These are phyloP conservation scores for Heliconius sara DNA, from an alignment of 2,888 invertebrate genomes.

Conservation along the genomic window DNA sequence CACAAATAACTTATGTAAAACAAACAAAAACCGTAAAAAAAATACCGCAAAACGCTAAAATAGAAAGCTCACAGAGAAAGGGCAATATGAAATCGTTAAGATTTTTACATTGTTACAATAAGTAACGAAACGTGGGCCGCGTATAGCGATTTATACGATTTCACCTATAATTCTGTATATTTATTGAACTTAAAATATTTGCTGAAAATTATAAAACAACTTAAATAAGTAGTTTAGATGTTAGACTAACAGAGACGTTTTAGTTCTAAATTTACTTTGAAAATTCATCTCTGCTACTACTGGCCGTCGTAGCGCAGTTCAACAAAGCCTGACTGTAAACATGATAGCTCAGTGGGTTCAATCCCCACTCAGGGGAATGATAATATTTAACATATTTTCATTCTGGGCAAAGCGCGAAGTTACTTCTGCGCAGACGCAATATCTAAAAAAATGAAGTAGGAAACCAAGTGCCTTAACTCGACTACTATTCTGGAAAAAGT, in stretches of 20 bases:
- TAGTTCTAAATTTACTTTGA: background rate
- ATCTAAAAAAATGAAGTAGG: background rate
- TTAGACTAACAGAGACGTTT: background rate
- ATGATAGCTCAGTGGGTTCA: background rate
- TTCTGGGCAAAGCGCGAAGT: too few species aligned
- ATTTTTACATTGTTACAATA: conserved; percentile 66
- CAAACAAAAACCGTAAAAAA: conserved; percentile 47
- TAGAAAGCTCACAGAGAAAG: conserved; percentile 71
- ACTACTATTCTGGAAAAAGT: background rate
- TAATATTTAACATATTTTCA: background rate
- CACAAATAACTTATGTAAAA: conserved; percentile 32
- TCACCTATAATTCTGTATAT: conserved; percentile 66
- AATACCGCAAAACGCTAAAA: conserved; percentile 58
- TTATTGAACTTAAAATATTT: conserved; percentile 57
- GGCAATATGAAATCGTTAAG: conserved; percentile 57
- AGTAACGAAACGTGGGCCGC: conserved; percentile 62
- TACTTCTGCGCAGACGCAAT: background rate
- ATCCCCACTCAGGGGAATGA: background rate
- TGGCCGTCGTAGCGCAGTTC: background rate
- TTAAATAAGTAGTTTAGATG: background rate
- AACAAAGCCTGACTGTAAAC: background rate
- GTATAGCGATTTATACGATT: conserved; percentile 64
- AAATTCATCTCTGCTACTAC: background rate
- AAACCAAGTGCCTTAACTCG: background rate
- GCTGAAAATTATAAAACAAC: background rate